Conservation (phyloP, 2,888 invertebrate species). For the Pyrgus malvae region DNA sequence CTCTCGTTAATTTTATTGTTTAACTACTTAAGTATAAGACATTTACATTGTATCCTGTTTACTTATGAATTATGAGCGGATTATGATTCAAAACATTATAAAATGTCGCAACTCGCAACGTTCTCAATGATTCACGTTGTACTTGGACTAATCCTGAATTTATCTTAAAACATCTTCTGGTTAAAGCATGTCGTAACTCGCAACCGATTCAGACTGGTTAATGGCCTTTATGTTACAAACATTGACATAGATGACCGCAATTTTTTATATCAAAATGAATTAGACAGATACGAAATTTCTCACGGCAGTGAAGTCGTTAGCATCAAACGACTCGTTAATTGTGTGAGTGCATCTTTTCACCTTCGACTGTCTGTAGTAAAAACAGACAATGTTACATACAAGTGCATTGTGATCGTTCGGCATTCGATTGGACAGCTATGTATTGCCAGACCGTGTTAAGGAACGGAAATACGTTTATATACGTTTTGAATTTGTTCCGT, state of each 20-base stretch:
- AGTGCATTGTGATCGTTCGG: not conserved
- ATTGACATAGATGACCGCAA: not conserved
- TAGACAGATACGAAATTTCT: not conserved
- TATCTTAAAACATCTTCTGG: too few relatives aligned
- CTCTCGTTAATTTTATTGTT: too few relatives aligned
- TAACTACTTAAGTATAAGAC: too few relatives aligned
- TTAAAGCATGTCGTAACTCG: too few relatives aligned
- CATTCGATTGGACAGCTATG: too few relatives aligned
- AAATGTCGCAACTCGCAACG: too few relatives aligned
- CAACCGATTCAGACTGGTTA: too few relatives aligned
- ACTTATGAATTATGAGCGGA: too few relatives aligned
- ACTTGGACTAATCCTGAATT: too few relatives aligned
- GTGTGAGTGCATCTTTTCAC: not conserved
- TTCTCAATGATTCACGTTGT: too few relatives aligned
- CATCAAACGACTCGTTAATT: slow-evolving; percentile 7
- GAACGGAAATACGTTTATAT: not conserved
- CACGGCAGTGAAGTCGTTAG: not conserved
- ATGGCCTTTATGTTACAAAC: not conserved
- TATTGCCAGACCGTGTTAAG: not conserved
- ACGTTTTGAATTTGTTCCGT: not conserved
- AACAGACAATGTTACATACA: not conserved
- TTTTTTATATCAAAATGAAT: not conserved
- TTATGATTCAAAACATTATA: too few relatives aligned
- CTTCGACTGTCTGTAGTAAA: not conserved
- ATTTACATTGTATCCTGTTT: too few relatives aligned